Evolutionary conservation across 2,113 vertebrate genomes (phyloP), one percentile per base, ranked within the genome.

Genomic region (Tragulus kanchil): DNA sequence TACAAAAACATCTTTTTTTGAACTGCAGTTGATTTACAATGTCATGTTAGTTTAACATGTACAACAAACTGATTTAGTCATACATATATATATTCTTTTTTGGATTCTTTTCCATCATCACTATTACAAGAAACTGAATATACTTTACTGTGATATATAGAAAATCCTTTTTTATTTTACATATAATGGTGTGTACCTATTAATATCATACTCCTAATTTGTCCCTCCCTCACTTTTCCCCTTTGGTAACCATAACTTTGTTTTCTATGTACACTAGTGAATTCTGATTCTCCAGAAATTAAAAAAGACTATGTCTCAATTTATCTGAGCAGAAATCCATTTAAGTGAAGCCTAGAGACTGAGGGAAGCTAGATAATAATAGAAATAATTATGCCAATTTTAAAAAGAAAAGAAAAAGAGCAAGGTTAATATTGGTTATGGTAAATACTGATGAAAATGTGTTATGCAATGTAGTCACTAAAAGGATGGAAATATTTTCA

Each of bases 361-460:
- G 17, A n/a, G 6, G 5, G 31, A 73, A 45, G 5, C 64, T 69
- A 69, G 89, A 59, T 85, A 92, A 61, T 56, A 50, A 85, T 15
- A 61, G 45, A 90, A 71, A 73, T 31, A 85, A 85, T 3, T 36
- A 48, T 61, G 15, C 42, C 96, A 6, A 42, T n/a, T 88, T 84
- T 23, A 3, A 56, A 86, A 83, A 31, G 15, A 59, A 91, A 81
- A 71, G 19, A 19, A 36, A 95, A 88, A 62, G 15, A 69, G 26
- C 31, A 19, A 58, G 16, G 21, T 36, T 26, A 85, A 75, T n/a
- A 28, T 73, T 50, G 25, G 42, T 48, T 5, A 48, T 1, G 2
- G 28, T 65, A 69, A 92, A 95, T 82, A 85, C 36, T 64, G 45
- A 71, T n/a, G 54, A 94, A 85, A 85, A 85, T 65, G 62, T 75